These are phyloP conservation scores for Drosophila macrospina DNA, from an alignment of 2,888 invertebrate species.

Conservation along the genomic window DNA sequence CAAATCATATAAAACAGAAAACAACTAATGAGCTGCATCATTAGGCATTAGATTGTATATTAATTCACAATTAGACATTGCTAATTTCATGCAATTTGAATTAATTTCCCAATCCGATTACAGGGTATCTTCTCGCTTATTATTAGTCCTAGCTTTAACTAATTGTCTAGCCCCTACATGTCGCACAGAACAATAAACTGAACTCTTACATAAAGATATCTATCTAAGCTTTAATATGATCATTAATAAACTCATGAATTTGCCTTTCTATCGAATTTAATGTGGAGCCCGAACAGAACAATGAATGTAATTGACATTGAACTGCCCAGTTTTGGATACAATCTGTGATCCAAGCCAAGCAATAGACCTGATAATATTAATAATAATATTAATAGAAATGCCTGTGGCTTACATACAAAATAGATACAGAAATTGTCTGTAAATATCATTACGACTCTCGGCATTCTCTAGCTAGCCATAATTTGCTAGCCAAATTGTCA, in stretches of 20 bases:
- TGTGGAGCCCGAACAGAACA: constrained; percentile 6
- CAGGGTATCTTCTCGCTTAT: constrained; percentile 21
- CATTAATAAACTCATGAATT: constrained; percentile 40
- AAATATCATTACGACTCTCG: constrained; percentile 7
- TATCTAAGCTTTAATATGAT: constrained; percentile 15
- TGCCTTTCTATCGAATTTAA: constrained; percentile 36
- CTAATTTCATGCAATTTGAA: no score
- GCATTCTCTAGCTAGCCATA: constrained; percentile 30
- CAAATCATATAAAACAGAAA: no score
- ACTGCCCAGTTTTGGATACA: constrained; percentile 23
- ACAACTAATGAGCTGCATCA: no score
- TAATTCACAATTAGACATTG: no score
- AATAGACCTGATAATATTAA: constrained; percentile 1
- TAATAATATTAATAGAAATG: constrained; percentile 7
- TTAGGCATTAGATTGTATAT: no score
- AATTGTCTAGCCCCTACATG: constrained; percentile 2
- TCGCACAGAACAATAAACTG: constrained; percentile 25
- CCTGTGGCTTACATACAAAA: constrained; percentile 17
- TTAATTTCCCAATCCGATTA: no score
- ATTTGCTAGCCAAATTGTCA: constrained; percentile 44
- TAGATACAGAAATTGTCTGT: constrained; percentile 31
- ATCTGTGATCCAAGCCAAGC: constrained; percentile 23
- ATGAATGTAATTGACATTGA: constrained; percentile 60
- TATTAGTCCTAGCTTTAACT: not conserved
- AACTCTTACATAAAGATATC: not conserved